Evolutionary conservation across 2,888 invertebrate genomes (phyloP), one percentile per base, ranked within the genome.

Genomic region (Idaea dimidiata): DNA sequence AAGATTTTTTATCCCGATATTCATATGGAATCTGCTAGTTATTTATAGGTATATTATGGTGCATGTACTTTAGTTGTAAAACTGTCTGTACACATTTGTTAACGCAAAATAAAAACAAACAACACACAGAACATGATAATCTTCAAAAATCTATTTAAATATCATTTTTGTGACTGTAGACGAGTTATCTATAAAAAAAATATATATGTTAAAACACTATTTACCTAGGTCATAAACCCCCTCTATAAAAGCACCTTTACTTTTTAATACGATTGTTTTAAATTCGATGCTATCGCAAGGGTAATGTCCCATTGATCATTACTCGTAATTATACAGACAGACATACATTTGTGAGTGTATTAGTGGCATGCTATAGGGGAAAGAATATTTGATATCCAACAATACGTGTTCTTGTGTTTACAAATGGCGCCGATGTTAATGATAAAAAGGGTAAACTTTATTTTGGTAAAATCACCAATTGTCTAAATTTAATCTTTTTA

Each of bases 251-350:
- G 6, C 64, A 65, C 67, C 67, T 68, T 59, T 61, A 62, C 24
- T 65, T 68, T 69, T 67, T 67, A 67, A 67, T 70, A 62, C 61
- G 60, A 70, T 68, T 68, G 66, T 62, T 81, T 80, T 81, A 80
- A 82, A 81, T 77, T 76, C 76, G 86, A 84, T 87, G 74, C 56
- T 84, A 86, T 85, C 86, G 69, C 61, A 54, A 59, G 75, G 74
- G 75, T 81, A 83, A 80, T 84, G 84, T 81, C 82, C 83, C 82
- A 78, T 81, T 65, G 64, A 67, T 68, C 67, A 88, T 84, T 84
- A 86, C 80, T 74, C 71, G 77, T 84, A 82, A 83, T 84, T 83
- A 85, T 76, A 73, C 70, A 77, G 14, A 18, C 70, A 73, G 74
- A 81, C 76, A 80, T 73, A 75, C 72, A 75, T 71, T 70, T 66